These are phyloP conservation scores for Phania funesta DNA, from an alignment of 2,888 invertebrate species.

Conservation along the genomic window DNA sequence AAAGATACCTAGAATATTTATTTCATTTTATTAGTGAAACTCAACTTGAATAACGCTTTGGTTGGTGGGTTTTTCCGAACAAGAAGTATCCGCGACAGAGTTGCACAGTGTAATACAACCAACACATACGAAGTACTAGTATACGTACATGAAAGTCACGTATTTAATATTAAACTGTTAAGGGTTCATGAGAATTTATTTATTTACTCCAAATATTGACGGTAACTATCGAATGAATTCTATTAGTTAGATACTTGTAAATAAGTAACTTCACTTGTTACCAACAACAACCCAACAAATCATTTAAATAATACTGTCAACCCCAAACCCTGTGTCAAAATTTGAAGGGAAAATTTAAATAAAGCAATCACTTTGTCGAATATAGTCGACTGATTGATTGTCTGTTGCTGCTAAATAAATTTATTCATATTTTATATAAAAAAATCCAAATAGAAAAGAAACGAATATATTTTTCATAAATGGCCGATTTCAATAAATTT, in stretches of 20 bases:
- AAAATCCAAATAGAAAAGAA: neutral
- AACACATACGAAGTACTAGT: too few relatives aligned
- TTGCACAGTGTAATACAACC: too few relatives aligned
- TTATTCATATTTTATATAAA: constrained; percentile 8
- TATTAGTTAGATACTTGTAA: constrained; percentile 25
- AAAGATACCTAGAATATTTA: too few relatives aligned
- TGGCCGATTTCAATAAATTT: neutral
- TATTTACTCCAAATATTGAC: neutral
- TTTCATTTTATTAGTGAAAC: too few relatives aligned
- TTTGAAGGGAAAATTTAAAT: neutral
- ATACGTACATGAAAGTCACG: too few relatives aligned
- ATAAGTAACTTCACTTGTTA: constrained; percentile 19
- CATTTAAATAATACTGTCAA: neutral
- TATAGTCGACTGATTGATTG: neutral
- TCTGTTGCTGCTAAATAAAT: neutral
- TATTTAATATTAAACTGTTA: neutral
- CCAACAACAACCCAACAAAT: constrained; percentile 38
- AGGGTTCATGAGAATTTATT: constrained; percentile 5
- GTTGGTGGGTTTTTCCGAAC: too few relatives aligned
- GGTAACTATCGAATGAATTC: constrained; percentile 17
- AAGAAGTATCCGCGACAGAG: too few relatives aligned
- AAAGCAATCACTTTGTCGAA: neutral
- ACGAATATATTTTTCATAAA: neutral
- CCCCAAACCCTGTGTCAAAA: neutral
- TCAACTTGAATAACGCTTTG: too few relatives aligned